Conservation (phyloP, 23 tunicate genomes). For the Styela clava region DNA sequence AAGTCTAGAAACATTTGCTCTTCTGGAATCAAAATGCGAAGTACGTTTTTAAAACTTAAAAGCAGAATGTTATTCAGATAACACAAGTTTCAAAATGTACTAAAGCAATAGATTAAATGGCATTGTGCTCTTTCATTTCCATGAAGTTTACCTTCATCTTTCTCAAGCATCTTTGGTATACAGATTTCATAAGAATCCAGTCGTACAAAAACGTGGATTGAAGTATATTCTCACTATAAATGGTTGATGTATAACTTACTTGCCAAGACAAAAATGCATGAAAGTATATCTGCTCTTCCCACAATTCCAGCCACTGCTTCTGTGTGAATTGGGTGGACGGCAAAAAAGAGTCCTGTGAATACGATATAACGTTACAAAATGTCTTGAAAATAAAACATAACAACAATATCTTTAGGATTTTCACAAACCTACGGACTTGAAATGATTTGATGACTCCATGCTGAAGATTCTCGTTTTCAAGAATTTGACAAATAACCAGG, state of each 20-base stretch:
- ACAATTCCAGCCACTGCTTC: conserved; percentile 98
- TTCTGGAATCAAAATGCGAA: too few species aligned
- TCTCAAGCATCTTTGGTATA: too few species aligned
- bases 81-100: too few species aligned
- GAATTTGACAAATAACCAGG: conserved; percentile 50
- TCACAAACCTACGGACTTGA: background rate
- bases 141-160: too few species aligned
- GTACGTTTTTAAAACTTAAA: too few species aligned
- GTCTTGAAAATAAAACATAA: background rate
- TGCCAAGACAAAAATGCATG: conserved; percentile 57
- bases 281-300: conserved; percentile 81
- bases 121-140: too few species aligned
- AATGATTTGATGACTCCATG: background rate
- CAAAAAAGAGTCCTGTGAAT: conserved; percentile 68
- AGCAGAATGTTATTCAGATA: too few species aligned
- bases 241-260: conserved; percentile 54
- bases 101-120: too few species aligned
- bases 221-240: too few species aligned
- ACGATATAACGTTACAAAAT: background rate
- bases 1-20: too few species aligned
- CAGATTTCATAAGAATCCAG: too few species aligned
- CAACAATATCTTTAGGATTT: background rate
- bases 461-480: conserved; percentile 6
- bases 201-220: too few species aligned
- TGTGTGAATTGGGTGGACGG: conserved; percentile 90